These are phyloP conservation scores for Megaptera novaeangliae DNA, from an alignment of 2,113 vertebrate species.

Conservation along the genomic window DNA sequence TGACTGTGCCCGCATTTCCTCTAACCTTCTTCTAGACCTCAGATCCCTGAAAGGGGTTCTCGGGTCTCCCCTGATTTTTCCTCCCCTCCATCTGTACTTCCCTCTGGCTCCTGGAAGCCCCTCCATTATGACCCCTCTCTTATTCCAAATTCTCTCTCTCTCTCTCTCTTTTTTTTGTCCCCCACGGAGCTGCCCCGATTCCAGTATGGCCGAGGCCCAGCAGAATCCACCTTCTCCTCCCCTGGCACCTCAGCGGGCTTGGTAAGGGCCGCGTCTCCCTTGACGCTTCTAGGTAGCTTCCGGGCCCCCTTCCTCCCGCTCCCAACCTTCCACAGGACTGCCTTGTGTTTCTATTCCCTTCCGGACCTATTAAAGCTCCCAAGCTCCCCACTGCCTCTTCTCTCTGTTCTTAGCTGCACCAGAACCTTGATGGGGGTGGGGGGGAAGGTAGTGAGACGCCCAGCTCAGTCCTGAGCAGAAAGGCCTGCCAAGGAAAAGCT, in stretches of 20 bases:
- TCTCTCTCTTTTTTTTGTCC: neutral
- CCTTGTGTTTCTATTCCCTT: neutral
- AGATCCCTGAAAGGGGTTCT: neutral
- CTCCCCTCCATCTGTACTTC: neutral
- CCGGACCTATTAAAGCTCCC: slow-evolving; percentile 54
- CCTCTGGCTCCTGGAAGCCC: neutral
- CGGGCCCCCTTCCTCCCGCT: rapidly evolving
- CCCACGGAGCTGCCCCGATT: neutral
- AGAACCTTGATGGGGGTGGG: neutral
- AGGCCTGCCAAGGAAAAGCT: neutral
- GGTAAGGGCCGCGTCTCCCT: neutral
- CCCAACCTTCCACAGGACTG: too few species aligned
- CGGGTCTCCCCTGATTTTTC: neutral
- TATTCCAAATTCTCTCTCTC: neutral
- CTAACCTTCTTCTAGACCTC: neutral
- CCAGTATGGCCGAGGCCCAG: neutral
- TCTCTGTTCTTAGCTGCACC: slow-evolving; percentile 44
- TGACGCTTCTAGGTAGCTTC: neutral
- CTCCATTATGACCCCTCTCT: neutral
- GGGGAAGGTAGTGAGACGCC: neutral
- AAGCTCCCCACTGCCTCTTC: neutral
- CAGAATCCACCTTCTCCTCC: neutral
- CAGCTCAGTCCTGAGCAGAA: neutral
- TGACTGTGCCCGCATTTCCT: neutral
- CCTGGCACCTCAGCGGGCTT: neutral